Evolutionary conservation across 2,888 invertebrate species (phyloP), one percentile per base, ranked within the genome.

Genomic region (Steinernema scapterisci): DNA sequence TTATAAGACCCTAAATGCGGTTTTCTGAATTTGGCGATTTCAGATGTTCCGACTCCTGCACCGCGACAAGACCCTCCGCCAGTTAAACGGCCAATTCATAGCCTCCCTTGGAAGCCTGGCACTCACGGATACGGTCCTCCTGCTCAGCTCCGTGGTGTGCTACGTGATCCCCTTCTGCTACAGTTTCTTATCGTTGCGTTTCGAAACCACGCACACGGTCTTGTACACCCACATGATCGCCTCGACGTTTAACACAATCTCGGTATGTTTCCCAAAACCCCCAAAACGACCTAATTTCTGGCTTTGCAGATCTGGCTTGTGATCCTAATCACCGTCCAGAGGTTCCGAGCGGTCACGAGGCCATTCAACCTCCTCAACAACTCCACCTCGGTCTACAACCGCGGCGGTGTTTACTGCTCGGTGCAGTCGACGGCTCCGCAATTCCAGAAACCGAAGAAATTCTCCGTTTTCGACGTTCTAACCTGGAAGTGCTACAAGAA

Each of bases 161-260:
- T 63, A 63, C 63, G 63, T 63, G 16, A 63, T 63, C 31, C 63
- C 63, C 38, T 63, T 63, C 63, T 63, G 63, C 63, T 63, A 63
- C 63, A 63, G 63, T 31, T 63, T 63, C 63, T 63, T 63, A 13
- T 63, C 63, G 27, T 16, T 25, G n/a, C 63, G 31, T 25, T 63
- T 63, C n/a, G 63, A 63, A 31, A 63, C 63, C 13, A 63, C 63
- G 1, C 63, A 31, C 38, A 63, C 63, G 27, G 63, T 63, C 5
- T 31, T 63, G 3, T 63, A 63, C 63, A 63, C 63, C 25, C 63
- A 63, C 63, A 63, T 63, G 63, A 21, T 63, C 3, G 63, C 63
- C 63, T 25, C 63, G 11, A 63, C 63, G 3, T 63, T 63, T 27
- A 63, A 63, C 63, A 63, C 63, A 7, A 63, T 63, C 31, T 63